These are phyloP conservation scores for Phorcus lineatus DNA, from an alignment of 2,888 invertebrate species.

Conservation along the genomic window DNA sequence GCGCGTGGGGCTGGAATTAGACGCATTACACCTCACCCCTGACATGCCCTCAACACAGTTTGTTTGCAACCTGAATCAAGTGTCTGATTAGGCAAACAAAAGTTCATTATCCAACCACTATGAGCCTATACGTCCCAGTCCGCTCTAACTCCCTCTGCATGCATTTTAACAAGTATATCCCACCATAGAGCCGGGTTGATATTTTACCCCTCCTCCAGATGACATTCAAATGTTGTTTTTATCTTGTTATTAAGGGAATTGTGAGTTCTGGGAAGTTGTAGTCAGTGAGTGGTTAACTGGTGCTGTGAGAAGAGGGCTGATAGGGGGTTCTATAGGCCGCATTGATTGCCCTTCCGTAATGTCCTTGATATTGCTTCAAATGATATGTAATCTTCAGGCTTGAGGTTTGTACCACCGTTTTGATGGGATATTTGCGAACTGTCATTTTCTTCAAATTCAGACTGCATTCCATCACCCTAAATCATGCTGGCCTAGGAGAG, in stretches of 20 bases:
- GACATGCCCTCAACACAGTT: slow-evolving; percentile 31
- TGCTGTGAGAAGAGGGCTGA: slow-evolving; percentile 10
- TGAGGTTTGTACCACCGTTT: slow-evolving; percentile 4
- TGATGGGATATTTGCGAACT: slow-evolving; percentile 14
- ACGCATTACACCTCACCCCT: slow-evolving; percentile 37
- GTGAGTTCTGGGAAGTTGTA: neutral
- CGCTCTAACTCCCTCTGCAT: neutral
- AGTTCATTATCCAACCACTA: slow-evolving; percentile 24
- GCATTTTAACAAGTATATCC: neutral
- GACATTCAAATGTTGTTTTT: neutral
- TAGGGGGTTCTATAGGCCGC: slow-evolving; percentile 27
- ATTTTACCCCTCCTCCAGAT: neutral
- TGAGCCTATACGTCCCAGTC: slow-evolving; percentile 25
- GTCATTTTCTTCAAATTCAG: slow-evolving; percentile 21
- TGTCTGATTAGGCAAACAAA: slow-evolving; percentile 40
- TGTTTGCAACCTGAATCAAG: slow-evolving; percentile 23
- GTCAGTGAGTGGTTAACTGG: slow-evolving; percentile 1
- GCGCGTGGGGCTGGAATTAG: slow-evolving; percentile 31
- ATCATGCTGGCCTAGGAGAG: neutral
- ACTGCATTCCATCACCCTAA: neutral
- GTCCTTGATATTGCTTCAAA: slow-evolving; percentile 8
- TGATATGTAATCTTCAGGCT: slow-evolving; percentile 17
- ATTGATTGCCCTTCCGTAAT: slow-evolving; percentile 17
- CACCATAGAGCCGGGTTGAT: neutral
- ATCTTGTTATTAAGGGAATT: slow-evolving; percentile 19